Percentiles rank a stretch among this genome's conserved stretches.
These are phyloP conservation scores for Drosophila paulistorum DNA, from an alignment of 1,140 invertebrate species.

Conservation along the genomic window DNA sequence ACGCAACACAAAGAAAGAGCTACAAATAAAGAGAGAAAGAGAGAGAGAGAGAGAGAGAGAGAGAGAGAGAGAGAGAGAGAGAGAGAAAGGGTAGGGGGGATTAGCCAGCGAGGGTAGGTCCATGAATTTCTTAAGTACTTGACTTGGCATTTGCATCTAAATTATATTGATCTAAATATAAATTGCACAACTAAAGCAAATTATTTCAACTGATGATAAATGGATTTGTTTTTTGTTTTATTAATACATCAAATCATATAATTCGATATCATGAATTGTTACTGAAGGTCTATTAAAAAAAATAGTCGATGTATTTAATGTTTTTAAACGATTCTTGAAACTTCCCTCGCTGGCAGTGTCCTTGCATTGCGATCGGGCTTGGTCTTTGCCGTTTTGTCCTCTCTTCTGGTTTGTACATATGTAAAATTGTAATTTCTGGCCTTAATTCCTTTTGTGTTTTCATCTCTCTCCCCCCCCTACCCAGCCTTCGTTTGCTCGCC, in stretches of 20 bases:
- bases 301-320: not conserved
- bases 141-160: too few species aligned
- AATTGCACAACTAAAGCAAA: too few species aligned
- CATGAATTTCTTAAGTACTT: not conserved
- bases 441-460: slow-evolving; percentile 71
- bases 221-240: too few species aligned
- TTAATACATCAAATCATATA: too few species aligned
- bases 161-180: too few species aligned
- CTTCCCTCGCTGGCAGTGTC: not conserved
- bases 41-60: slow-evolving; percentile 20
- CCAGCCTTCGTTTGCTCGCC: too few species aligned
- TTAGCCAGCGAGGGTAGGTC: slow-evolving; percentile 4
- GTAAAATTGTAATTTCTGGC: slow-evolving; percentile 66
- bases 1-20: slow-evolving; percentile 35
- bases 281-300: too few species aligned
- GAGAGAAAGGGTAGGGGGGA: slow-evolving; percentile 4
- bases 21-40: slow-evolving; percentile 1
- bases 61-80: slow-evolving; percentile 20
- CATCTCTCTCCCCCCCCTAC: slow-evolving; percentile 4
- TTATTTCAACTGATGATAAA: too few species aligned
- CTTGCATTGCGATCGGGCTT: slow-evolving; percentile 42
- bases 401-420: slow-evolving; percentile 35
- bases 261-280: too few species aligned
- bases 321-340: not conserved
- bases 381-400: slow-evolving; percentile 26